Percentiles rank a stretch among this genome's conserved stretches.
Conservation (phyloP, 2,113 vertebrate species). For the Setophaga coronata region DNA sequence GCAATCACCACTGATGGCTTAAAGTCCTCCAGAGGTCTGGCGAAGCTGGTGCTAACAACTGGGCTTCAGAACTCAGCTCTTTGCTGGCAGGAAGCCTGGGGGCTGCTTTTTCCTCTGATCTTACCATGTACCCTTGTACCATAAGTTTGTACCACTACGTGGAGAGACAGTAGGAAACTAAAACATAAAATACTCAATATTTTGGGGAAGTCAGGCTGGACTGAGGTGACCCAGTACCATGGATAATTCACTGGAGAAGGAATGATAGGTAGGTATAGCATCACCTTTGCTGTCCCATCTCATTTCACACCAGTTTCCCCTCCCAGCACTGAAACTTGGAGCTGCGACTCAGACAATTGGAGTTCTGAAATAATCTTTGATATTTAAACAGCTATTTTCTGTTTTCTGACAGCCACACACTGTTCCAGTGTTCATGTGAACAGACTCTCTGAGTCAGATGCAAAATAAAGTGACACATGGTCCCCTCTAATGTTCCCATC, state of each 20-base stretch:
- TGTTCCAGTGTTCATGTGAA: background rate
- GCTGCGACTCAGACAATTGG: background rate
- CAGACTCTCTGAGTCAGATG: conserved; percentile 50
- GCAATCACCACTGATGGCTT: background rate
- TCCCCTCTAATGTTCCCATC: conserved; percentile 24
- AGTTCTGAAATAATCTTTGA: conserved; percentile 42
- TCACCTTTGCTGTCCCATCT: background rate
- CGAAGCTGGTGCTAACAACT: background rate
- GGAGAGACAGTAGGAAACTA: background rate
- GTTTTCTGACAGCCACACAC: conserved; percentile 40
- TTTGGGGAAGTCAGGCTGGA: background rate
- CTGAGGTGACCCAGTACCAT: background rate
- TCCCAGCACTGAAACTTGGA: background rate
- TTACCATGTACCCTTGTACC: background rate
- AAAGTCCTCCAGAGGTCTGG: background rate
- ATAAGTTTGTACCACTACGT: background rate
- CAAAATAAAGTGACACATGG: conserved; percentile 4
- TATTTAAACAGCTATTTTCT: conserved; percentile 48
- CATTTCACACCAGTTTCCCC: background rate
- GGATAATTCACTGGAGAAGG: background rate
- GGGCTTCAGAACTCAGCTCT: background rate
- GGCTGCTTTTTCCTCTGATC: background rate
- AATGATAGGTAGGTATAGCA: background rate
- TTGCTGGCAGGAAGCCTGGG: background rate
- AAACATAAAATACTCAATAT: background rate